Evolutionary conservation across 2,888 invertebrate genomes (phyloP).

Genomic region (Phytoseiulus persimilis): DNA sequence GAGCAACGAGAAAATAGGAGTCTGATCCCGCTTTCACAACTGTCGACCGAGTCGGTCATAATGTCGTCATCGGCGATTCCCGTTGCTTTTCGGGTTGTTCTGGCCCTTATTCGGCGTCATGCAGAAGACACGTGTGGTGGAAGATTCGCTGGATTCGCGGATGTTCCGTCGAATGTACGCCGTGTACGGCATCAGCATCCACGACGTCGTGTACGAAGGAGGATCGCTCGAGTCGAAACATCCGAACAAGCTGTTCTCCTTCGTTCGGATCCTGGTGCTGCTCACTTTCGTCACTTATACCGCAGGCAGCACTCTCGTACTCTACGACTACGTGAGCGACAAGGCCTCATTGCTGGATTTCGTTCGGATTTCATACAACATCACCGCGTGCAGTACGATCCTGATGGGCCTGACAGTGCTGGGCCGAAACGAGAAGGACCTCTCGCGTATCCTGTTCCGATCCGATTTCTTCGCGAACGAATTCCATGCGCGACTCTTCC

Average conservation of each 20-base stretch:
- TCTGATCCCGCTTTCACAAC: too few species aligned
- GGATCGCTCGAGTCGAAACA: not conserved
- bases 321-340: not conserved
- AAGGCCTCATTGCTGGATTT: constrained; percentile 27
- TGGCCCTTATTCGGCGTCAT: not conserved
- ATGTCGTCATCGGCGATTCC: too few species aligned
- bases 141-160: not conserved
- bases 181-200: not conserved
- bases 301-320: not conserved
- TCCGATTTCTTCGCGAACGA: not conserved
- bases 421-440: not conserved
- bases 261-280: not conserved
- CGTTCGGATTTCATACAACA: not conserved
- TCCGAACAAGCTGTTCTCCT: not conserved
- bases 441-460: constrained; percentile 13
- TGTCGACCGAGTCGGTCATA: too few species aligned
- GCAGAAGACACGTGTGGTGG: not conserved
- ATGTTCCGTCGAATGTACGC: not conserved
- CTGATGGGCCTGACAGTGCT: not conserved
- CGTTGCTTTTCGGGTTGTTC: not conserved
- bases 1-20: too few species aligned
- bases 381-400: not conserved
- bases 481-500: not conserved
- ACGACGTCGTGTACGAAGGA: not conserved
- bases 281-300: not conserved